Evolutionary conservation across 2,888 invertebrate genomes (phyloP).

Genomic region (Tetranychus piercei): DNA sequence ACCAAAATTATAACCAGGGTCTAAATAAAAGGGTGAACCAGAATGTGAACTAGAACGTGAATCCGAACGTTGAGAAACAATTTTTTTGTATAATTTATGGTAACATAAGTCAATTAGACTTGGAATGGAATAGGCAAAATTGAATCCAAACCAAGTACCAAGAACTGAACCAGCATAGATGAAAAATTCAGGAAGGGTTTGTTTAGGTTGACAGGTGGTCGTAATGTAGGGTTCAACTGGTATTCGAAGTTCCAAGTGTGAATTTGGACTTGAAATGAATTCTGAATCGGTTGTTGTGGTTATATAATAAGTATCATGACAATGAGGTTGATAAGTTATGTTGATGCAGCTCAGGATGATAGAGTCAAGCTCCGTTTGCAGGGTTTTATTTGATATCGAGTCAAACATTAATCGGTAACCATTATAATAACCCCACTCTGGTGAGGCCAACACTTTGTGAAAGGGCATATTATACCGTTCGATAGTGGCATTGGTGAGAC

Average conservation of each 20-base stretch:
- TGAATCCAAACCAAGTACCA: not conserved
- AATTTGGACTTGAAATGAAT: not conserved
- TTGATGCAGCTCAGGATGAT: not conserved
- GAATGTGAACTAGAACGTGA: not conserved
- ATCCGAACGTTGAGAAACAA: not conserved
- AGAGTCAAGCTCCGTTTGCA: not conserved
- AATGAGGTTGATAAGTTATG: not conserved
- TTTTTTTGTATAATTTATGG: not conserved
- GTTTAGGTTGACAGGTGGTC: not conserved
- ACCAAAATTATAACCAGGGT: no score
- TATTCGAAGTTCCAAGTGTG: not conserved
- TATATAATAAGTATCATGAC: not conserved
- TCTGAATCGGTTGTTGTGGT: not conserved
- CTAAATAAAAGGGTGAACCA: no score
- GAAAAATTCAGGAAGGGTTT: not conserved
- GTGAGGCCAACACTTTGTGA: not conserved
- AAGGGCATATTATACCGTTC: not conserved
- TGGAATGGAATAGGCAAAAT: not conserved
- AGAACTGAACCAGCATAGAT: not conserved
- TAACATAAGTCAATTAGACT: not conserved
- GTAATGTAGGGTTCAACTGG: not conserved
- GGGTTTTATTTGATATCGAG: not conserved
- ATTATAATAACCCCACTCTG: not conserved
- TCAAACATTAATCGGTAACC: not conserved
- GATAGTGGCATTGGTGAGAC: not conserved